Evolutionary conservation across 2,113 vertebrate species (phyloP), one percentile per base, ranked within the genome.

Genomic region (Ciconia maguari): DNA sequence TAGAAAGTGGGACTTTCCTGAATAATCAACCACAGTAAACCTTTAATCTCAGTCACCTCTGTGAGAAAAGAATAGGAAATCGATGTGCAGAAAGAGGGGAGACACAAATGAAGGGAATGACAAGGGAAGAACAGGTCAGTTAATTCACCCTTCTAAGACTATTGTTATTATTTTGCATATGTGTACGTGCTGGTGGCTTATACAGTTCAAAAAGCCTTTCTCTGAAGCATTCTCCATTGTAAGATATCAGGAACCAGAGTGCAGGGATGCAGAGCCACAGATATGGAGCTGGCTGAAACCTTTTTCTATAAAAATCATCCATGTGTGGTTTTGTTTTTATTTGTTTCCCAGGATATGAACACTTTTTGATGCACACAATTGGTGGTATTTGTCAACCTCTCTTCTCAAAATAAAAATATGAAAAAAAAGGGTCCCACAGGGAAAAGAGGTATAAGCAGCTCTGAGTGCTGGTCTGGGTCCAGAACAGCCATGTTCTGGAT

Each of bases 1-100:
- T 95, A 93, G 92, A 89, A 96, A 95, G 93, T 93, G 87, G 92
- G 95, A 91, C 94, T 97, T 94, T 94, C 96, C 92, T 97, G 94
- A 96, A 85, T 83, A 91, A 95, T 93, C 95, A 90, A 62, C 71
- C 83, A 71, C 75, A 83, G 44, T 58, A 83, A 90, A 92, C 65
- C 93, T 97, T 88, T 91, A 92, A 94, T 54, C 86, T 89, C 36
- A 2, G 92, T 85, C 75, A 92, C 87, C 72, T 91, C 49, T 2
- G 9, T 90, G 91, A 92, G 79, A 91, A 94, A 85, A 34, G 58
- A 78, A 85, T 34, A 61, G 77, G 76, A 80, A 84, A 85, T 90
- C 2, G 10, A 38, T 32, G 75, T 32, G 74, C 62, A 93, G 91
- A 83, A 70, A 68, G 66, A 71, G 42, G 18, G 61, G 74, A 49